phyloP scores from a whole-genome alignment of 2,113 vertebrate genomes.

The Cranoglanis bouderius region DNA sequence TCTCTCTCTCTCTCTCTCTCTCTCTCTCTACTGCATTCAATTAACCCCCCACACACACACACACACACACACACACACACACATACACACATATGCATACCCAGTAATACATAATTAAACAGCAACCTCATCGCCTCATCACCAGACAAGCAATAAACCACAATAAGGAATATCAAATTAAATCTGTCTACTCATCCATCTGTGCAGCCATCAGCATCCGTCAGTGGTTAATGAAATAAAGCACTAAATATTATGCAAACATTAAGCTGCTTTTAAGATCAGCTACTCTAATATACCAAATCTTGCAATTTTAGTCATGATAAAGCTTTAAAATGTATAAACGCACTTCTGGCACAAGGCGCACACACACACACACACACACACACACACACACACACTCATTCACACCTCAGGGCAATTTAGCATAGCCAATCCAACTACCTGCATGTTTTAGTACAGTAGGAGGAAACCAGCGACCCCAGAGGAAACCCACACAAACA shows the following conservation, averaged over 20 bases:
- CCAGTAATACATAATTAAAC: conserved; percentile 51
- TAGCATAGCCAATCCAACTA: background rate
- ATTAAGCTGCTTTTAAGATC: background rate
- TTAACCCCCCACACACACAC: background rate
- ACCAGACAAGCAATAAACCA: conserved; percentile 45
- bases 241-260: background rate
- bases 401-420: too few species aligned
- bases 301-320: background rate
- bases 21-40: too few species aligned
- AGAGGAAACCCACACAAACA: background rate
- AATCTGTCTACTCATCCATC: too few species aligned
- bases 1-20: too few species aligned
- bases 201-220: background rate
- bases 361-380: background rate
- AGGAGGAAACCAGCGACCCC: background rate
- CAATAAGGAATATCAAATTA: background rate
- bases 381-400: background rate
- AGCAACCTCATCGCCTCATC: conserved; percentile 46
- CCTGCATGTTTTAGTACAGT: background rate
- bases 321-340: background rate
- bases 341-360: background rate
- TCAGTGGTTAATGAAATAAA: background rate
- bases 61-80: background rate
- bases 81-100: background rate
- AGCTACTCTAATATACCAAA: background rate